These are phyloP conservation scores for Dendronephthya gigantea DNA, from an alignment of 64 coral and sea anemone species.

Conservation along the genomic window DNA sequence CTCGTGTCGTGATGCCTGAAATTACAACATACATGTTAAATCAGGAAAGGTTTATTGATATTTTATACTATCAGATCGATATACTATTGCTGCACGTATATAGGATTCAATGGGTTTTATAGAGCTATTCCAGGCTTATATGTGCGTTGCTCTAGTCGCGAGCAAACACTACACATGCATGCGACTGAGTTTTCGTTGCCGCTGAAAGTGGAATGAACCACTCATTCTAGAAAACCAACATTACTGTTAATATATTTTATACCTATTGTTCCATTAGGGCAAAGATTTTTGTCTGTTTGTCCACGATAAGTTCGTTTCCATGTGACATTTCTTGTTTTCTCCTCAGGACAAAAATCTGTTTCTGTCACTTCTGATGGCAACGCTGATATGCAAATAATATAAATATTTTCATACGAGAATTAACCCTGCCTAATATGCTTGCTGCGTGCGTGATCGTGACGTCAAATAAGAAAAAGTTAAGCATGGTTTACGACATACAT, in stretches of 20 bases:
- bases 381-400: not conserved
- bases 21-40: no score
- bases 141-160: no score
- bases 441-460: no score
- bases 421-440: no score
- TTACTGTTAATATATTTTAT: not conserved
- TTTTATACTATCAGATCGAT: no score
- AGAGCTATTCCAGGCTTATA: no score
- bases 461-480: no score
- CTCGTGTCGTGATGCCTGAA: not conserved
- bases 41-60: no score
- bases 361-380: not conserved
- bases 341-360: conserved; percentile 35
- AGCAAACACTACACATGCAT: no score
- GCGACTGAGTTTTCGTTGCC: not conserved
- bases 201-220: not conserved
- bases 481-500: not conserved
- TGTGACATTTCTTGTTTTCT: conserved; percentile 40
- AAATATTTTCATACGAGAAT: not conserved
- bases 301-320: conserved; percentile 44
- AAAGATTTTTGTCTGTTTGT: conserved; percentile 27
- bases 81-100: no score
- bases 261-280: conserved; percentile 55
- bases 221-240: not conserved
- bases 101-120: not conserved